phyloP scores from a whole-genome alignment of 92 coral and sea anemone genomes.

The Porites cylindrica region DNA sequence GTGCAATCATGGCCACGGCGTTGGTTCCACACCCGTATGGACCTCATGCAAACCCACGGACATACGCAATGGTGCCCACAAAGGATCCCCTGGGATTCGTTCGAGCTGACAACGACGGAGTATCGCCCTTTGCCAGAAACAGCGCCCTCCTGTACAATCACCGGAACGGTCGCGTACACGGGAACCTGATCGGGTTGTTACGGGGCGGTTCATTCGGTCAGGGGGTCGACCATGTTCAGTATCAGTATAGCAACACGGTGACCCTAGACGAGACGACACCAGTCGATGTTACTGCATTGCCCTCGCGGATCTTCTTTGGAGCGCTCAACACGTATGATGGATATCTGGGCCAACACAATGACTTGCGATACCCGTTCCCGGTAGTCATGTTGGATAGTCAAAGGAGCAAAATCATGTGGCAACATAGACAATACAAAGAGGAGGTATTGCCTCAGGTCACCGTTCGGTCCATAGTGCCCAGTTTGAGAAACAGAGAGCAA shows the following conservation, averaged over 20 bases:
- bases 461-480: conserved; percentile 3
- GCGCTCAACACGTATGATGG: conserved; percentile 14
- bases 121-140: not conserved
- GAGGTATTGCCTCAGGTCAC: not conserved
- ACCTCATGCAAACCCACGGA: not conserved
- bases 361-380: not conserved
- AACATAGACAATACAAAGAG: not conserved
- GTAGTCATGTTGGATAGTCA: not conserved
- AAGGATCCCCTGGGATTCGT: conserved; percentile 11
- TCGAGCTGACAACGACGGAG: not conserved
- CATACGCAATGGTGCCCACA: not conserved
- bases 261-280: conserved; percentile 10
- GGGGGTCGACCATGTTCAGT: not conserved
- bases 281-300: not conserved
- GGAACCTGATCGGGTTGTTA: not conserved
- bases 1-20: not conserved
- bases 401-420: not conserved
- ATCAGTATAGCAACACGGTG: not conserved
- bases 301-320: conserved; percentile 3
- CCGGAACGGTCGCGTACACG: not conserved
- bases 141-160: conserved; percentile 2
- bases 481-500: not conserved
- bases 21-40: not conserved
- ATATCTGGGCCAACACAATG: not conserved
- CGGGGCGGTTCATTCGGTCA: not conserved